Percentiles rank a stretch among this genome's conserved stretches.
Conservation (phyloP, 2,888 invertebrate genomes). For the Drosophila trichaetosa region DNA sequence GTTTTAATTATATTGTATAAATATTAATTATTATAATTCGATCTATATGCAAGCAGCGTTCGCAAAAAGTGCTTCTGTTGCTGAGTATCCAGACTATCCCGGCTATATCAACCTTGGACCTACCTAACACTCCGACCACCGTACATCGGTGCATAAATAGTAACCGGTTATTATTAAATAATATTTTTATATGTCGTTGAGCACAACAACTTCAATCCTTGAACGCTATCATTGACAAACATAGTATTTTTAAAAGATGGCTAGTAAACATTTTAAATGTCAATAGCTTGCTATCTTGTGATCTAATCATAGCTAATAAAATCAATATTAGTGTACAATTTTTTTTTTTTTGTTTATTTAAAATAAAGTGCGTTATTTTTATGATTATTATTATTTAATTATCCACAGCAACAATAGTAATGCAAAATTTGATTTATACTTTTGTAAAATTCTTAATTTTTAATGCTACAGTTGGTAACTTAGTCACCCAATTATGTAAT, state of each 20-base stretch:
- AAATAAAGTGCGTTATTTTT: neutral
- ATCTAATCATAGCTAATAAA: conserved; percentile 36
- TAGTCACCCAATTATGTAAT: conserved; percentile 4
- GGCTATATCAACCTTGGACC: conserved; percentile 19
- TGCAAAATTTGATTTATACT: neutral
- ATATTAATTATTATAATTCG: conserved; percentile 2
- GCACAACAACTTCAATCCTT: conserved; percentile 9
- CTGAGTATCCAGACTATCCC: conserved; percentile 4
- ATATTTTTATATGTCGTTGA: conserved; percentile 1
- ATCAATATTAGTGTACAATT: conserved; percentile 5
- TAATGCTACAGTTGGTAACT: neutral
- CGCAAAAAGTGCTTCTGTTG: conserved; percentile 12
- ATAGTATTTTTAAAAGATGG: conserved; percentile 21
- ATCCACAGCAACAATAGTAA: conserved; percentile 5
- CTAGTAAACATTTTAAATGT: conserved; percentile 35
- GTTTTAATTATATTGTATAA: neutral
- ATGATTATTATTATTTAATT: neutral
- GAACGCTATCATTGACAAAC: conserved; percentile 8
- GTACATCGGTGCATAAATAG: conserved; percentile 1
- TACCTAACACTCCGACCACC: conserved; percentile 26
- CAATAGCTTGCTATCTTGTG: conserved; percentile 44
- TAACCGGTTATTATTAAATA: conserved; percentile 8
- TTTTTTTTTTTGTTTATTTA: neutral
- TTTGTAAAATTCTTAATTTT: neutral
- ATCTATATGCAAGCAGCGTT: conserved; percentile 5